A percentile compares a stretch with the other conserved stretches of the same genome.
Evolutionary conservation across 2,888 invertebrate genomes (phyloP).

Genomic region (Diaperis boleti): DNA sequence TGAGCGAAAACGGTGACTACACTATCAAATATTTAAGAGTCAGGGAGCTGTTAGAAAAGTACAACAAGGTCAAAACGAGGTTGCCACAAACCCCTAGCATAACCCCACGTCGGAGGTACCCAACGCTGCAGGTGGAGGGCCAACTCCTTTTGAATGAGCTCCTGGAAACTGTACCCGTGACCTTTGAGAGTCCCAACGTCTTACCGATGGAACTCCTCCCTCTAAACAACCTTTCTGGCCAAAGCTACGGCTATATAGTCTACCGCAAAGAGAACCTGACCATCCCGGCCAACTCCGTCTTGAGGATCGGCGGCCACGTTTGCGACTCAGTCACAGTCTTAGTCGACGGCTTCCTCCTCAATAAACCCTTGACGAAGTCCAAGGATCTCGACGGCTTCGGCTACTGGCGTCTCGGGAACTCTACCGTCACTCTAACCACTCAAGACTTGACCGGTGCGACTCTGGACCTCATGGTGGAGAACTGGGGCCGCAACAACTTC

Average conservation of each 20-base stretch:
- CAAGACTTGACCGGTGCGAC: constrained; percentile 47
- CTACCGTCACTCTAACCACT: constrained; percentile 48
- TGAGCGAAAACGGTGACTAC: constrained; percentile 90
- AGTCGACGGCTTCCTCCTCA: constrained; percentile 27
- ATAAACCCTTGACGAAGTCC: constrained; percentile 24
- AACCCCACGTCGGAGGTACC: constrained; percentile 64
- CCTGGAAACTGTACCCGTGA: constrained; percentile 48
- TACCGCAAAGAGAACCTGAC: constrained; percentile 66
- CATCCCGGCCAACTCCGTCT: constrained; percentile 53
- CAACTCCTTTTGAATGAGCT: constrained; percentile 64
- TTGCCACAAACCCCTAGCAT: constrained; percentile 65
- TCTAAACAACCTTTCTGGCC: constrained; percentile 67
- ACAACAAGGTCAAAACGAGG: constrained; percentile 58
- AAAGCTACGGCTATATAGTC: constrained; percentile 71
- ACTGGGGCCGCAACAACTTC: constrained; percentile 82
- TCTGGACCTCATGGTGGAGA: constrained; percentile 72
- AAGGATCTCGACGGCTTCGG: constrained; percentile 62
- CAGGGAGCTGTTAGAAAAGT: constrained; percentile 68
- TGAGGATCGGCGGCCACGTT: constrained; percentile 64
- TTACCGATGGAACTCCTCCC: constrained; percentile 62
- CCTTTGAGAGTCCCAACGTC: constrained; percentile 51
- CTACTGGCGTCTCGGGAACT: constrained; percentile 62
- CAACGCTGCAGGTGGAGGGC: constrained; percentile 61
- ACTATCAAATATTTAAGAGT: constrained; percentile 68
- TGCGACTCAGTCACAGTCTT: constrained; percentile 67